Conservation (phyloP, 2,797 vertebrate species). For the Chromis chromis region DNA sequence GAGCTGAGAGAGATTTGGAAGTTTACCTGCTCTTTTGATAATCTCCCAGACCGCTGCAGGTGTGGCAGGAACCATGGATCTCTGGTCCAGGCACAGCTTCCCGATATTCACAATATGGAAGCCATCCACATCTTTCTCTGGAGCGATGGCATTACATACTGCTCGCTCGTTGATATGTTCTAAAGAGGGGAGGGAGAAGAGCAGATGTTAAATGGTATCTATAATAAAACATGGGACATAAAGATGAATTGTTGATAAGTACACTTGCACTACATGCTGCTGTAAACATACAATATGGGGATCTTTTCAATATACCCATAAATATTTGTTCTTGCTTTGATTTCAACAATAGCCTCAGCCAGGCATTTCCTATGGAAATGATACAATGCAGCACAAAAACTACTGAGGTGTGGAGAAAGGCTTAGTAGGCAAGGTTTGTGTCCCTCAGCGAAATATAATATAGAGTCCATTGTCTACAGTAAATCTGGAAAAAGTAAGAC, state of each 20-base stretch:
- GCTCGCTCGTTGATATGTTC: slow-evolving; percentile 90
- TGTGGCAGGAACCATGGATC: slow-evolving; percentile 91
- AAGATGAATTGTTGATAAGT: background rate
- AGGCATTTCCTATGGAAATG: too few relatives aligned
- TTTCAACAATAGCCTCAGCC: background rate
- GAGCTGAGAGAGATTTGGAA: background rate
- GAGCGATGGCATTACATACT: slow-evolving; percentile 90
- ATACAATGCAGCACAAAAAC: too few relatives aligned
- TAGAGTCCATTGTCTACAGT: too few relatives aligned
- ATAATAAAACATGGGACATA: background rate
- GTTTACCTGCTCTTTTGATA: slow-evolving; percentile 88
- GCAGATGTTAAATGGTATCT: background rate
- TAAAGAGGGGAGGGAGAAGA: slow-evolving; percentile 21
- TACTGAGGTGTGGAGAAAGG: too few relatives aligned
- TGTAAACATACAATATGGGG: background rate
- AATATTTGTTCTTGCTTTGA: background rate
- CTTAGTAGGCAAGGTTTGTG: too few relatives aligned
- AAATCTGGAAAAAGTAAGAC: too few relatives aligned
- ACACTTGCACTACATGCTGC: background rate
- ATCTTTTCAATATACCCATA: background rate
- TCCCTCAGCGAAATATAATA: too few relatives aligned
- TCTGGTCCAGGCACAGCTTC: slow-evolving; percentile 92
- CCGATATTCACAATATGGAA: slow-evolving; percentile 94
- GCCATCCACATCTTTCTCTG: slow-evolving; percentile 94
- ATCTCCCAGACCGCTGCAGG: slow-evolving; percentile 95